Base-by-base conservation (phyloP, 2,797 vertebrate genomes). In the Galaxias olidus region DNA sequence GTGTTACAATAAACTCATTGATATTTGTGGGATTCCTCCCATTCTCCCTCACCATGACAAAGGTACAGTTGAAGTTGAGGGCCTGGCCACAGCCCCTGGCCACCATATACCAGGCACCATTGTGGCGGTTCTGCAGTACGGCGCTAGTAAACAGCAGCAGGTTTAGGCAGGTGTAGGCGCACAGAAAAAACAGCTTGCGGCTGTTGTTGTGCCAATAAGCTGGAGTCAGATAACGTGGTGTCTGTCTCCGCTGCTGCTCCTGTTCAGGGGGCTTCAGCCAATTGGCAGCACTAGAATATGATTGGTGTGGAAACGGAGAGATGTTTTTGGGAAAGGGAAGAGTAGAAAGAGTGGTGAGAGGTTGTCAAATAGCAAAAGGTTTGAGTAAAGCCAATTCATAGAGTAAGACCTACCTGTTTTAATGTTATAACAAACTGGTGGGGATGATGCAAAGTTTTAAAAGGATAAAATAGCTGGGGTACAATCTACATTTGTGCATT, bases 31-130 rank as follows among this genome's bases (percentile, higher is more conserved):
- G n/a, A 8, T 15, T 19, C 14, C 1, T 4, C 0, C 44, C 19
- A 15, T 1, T 8, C 15, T 41, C 14, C 12, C 89, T 84, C 86
- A 96, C 95, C 83, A 90, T 86, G 2, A 96, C 77, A 15, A 97
- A 92, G 47, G 94, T 91, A 61, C 95, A 95, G 92, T 95, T 94
- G 76, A 98, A 93, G 90, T 95, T 94, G 73, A 98, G 92, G 68
- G 96, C 96, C 65, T 92, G 93, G 1, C 95, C 94, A 0, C 95
- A 95, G 76, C 93, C 95, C 18, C 88, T 93, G 63, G 95, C 94
- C 75, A 95, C 57, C 86, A 85, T 89, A 78, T 87, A 63, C 77
- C 90, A 93, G 61, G 30, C 49, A 0, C 93, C 89, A 0, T 68
- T 84, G 0, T 74, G 4, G 0, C 63, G 13, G 47, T 94, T 78